Percentiles rank a stretch among this genome's conserved stretches.
Evolutionary conservation across 2,888 invertebrate species (phyloP).

Genomic region (Luperina nickerlii): DNA sequence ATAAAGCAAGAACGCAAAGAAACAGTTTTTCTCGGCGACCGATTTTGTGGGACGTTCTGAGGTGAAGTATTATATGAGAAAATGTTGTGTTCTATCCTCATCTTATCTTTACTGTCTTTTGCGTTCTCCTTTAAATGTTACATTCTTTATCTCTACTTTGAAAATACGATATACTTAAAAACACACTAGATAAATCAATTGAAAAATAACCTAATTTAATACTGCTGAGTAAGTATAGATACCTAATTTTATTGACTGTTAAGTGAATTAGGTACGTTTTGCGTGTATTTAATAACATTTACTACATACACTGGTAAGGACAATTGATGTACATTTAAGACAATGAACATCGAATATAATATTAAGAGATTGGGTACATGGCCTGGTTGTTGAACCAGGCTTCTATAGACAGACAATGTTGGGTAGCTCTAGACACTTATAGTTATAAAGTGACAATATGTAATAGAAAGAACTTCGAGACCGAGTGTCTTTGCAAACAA

Average conservation of each 20-base stretch:
- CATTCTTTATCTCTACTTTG: neutral
- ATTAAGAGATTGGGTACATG: neutral
- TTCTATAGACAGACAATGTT: neutral
- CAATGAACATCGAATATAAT: neutral
- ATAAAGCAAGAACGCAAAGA: slow-evolving; percentile 8
- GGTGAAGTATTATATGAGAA: neutral
- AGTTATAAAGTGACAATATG: neutral
- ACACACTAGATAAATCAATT: neutral
- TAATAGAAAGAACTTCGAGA: neutral
- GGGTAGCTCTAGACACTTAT: neutral
- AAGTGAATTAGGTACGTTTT: neutral
- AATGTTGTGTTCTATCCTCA: too few species aligned
- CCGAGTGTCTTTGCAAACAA: neutral
- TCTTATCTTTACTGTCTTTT: neutral
- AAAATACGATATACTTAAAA: neutral
- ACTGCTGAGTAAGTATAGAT: neutral
- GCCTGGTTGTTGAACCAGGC: neutral
- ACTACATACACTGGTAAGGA: neutral
- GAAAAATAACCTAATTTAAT: slow-evolving; percentile 1
- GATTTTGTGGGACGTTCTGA: neutral
- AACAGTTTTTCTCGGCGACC: neutral
- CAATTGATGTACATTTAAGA: neutral
- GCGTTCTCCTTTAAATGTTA: slow-evolving; percentile 2
- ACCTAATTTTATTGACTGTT: neutral
- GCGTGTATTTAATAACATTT: neutral